Conservation (phyloP, 2,113 vertebrate species). For the Burhinus oedicnemus region DNA sequence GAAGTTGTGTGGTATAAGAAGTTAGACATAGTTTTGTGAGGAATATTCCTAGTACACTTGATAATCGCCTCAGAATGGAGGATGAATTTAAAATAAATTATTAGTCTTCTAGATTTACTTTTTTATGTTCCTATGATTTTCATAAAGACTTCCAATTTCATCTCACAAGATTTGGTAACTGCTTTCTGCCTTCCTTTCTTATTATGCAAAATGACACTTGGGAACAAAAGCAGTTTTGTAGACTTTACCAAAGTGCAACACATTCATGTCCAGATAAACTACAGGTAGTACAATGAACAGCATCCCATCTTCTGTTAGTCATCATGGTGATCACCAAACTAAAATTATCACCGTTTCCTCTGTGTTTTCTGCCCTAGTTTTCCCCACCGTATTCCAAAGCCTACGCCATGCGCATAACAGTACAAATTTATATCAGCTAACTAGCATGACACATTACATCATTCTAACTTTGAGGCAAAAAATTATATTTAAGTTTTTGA, state of each 20-base stretch:
- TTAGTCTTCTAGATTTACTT: neutral
- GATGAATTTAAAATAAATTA: neutral
- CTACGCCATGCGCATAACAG: rapidly evolving
- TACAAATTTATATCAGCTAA: neutral
- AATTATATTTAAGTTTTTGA: neutral
- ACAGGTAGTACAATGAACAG: neutral
- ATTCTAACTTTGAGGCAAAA: neutral
- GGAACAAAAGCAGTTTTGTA: neutral
- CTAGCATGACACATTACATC: neutral
- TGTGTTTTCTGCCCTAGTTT: neutral
- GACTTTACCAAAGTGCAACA: neutral
- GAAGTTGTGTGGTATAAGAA: neutral
- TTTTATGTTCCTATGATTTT: neutral
- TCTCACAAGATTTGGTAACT: neutral
- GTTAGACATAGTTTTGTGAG: neutral
- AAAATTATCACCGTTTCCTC: neutral
- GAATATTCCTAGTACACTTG: neutral
- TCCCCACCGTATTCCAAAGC: neutral
- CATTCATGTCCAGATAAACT: neutral
- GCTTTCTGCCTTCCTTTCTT: neutral
- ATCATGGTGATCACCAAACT: neutral
- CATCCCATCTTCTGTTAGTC: neutral
- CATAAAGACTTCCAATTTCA: neutral
- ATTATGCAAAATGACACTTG: neutral
- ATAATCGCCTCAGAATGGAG: neutral